Percentiles rank a stretch among this genome's conserved stretches.
These are phyloP conservation scores for Ariopsis seemanni DNA, from an alignment of 2,113 vertebrate species.

Conservation along the genomic window DNA sequence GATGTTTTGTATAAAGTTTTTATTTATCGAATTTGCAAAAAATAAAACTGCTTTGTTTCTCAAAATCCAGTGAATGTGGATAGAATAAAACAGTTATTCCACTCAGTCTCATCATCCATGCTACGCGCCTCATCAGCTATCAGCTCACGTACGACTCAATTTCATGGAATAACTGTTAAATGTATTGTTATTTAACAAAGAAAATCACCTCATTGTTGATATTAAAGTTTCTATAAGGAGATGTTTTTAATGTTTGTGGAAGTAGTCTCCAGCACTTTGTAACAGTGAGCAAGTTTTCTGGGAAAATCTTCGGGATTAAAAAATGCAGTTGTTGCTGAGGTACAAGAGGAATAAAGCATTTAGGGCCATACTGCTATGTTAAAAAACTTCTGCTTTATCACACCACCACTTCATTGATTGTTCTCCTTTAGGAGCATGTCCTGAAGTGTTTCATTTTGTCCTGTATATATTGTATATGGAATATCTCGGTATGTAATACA, in stretches of 20 bases:
- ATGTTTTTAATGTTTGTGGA: background rate
- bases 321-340: background rate
- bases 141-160: too few relatives aligned
- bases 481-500: background rate
- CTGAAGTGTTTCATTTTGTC: background rate
- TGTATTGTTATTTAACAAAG: background rate
- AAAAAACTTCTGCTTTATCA: background rate
- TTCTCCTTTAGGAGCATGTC: background rate
- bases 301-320: too few relatives aligned
- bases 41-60: too few relatives aligned
- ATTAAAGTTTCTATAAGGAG: background rate
- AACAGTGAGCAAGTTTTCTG: background rate
- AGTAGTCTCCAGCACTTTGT: background rate
- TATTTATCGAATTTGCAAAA: too few relatives aligned
- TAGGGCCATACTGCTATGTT: background rate
- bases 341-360: background rate
- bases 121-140: too few relatives aligned
- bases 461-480: conserved; percentile 1
- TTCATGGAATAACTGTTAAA: background rate
- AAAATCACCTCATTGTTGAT: background rate
- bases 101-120: too few relatives aligned
- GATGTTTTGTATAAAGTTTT: too few relatives aligned
- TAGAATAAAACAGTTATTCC: too few relatives aligned
- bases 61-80: too few relatives aligned
- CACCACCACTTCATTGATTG: background rate